These are phyloP conservation scores for Gonocerus acuteangulatus DNA, from an alignment of 2,888 invertebrate species.

Conservation along the genomic window DNA sequence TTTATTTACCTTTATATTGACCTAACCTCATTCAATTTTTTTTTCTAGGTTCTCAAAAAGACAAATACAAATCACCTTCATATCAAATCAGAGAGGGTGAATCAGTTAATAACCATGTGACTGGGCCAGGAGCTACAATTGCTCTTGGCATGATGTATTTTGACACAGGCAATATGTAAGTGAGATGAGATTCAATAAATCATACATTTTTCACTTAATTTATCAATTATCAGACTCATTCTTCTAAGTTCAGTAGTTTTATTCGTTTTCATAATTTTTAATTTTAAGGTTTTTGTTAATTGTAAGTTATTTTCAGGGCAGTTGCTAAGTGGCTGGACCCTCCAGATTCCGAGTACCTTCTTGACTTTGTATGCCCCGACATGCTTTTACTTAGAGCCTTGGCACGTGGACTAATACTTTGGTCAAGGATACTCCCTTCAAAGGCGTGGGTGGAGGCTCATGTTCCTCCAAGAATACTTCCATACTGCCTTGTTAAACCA, in stretches of 20 bases:
- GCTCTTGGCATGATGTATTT: slow-evolving; percentile 91
- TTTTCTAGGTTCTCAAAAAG: slow-evolving; percentile 66
- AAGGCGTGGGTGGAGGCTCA: slow-evolving; percentile 77
- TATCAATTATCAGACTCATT: too few species aligned
- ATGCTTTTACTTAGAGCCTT: slow-evolving; percentile 74
- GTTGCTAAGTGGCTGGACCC: slow-evolving; percentile 86
- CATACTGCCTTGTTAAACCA: slow-evolving; percentile 70
- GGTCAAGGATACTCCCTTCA: slow-evolving; percentile 75
- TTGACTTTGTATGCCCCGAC: slow-evolving; percentile 88
- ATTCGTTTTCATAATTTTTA: too few species aligned
- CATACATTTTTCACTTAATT: too few species aligned
- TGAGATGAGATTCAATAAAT: background rate
- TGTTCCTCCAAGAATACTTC: slow-evolving; percentile 66
- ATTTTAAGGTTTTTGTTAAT: too few species aligned
- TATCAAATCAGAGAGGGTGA: slow-evolving; percentile 85
- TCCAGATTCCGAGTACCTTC: slow-evolving; percentile 78
- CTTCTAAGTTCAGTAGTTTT: too few species aligned
- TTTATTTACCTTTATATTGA: background rate
- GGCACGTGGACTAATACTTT: slow-evolving; percentile 74
- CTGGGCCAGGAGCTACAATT: slow-evolving; percentile 89
- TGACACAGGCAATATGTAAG: slow-evolving; percentile 61
- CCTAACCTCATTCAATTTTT: too few species aligned
- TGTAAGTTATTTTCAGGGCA: slow-evolving; percentile 54
- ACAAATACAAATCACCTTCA: slow-evolving; percentile 76
- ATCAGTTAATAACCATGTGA: slow-evolving; percentile 88